Percentiles rank a stretch among this genome's conserved stretches.
phyloP scores from a whole-genome alignment of 2,797 vertebrate species.

The Phyllotis vaccarum region DNA sequence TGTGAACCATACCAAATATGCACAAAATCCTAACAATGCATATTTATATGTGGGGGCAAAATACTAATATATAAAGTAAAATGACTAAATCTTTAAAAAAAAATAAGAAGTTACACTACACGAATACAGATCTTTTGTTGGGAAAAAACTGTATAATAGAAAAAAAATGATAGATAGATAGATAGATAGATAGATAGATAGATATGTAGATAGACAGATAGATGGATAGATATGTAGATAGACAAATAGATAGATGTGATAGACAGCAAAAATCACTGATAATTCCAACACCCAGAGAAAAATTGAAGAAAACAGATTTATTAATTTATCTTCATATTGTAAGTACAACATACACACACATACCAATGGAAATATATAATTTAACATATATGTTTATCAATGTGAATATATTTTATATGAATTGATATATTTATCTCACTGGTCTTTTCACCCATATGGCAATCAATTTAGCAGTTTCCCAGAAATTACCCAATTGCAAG shows the following conservation, averaged over 20 bases:
- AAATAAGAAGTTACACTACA: background rate
- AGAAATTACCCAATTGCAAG: constrained; percentile 3
- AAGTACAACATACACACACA: background rate
- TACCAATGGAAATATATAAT: background rate
- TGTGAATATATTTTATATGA: constrained; percentile 24
- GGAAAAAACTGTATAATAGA: constrained; percentile 20
- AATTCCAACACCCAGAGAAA: constrained; percentile 13
- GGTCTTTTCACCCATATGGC: background rate
- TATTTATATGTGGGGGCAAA: background rate
- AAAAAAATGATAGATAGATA: background rate
- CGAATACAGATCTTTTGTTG: background rate
- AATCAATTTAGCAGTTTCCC: background rate
- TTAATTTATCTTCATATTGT: background rate
- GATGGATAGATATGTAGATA: background rate
- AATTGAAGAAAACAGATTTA: constrained; percentile 14
- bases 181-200: background rate
- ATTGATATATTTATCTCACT: constrained; percentile 12
- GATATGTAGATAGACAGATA: too few species aligned
- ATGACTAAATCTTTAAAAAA: background rate
- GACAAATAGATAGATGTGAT: background rate
- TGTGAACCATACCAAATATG: too few species aligned
- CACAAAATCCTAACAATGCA: too few species aligned
- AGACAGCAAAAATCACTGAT: constrained; percentile 1
- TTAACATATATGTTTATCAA: constrained; percentile 42
- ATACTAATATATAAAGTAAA: background rate